A percentile compares a stretch with the other conserved stretches of the same genome.
phyloP scores from a whole-genome alignment of 1,140 invertebrate species.

The Diorhabda elongata region DNA sequence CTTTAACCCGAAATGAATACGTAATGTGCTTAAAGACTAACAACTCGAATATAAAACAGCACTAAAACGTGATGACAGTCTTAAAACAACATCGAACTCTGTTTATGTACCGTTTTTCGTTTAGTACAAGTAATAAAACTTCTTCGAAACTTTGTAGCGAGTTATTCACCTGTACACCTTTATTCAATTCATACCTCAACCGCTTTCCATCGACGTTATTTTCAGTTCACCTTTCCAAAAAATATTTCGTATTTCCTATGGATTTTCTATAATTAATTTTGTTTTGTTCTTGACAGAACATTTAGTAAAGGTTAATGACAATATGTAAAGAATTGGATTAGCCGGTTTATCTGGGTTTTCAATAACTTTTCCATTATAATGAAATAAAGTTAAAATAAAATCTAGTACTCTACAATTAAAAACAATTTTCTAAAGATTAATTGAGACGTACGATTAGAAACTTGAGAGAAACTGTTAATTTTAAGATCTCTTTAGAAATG shows the following conservation, averaged over 20 bases:
- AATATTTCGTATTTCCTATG: not conserved
- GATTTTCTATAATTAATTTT: too few relatives aligned
- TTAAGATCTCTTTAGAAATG: too few relatives aligned
- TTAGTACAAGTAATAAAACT: not conserved
- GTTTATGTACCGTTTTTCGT: slow-evolving; percentile 2
- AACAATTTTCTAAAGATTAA: too few relatives aligned
- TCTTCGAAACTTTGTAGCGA: not conserved
- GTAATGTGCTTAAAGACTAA: not conserved
- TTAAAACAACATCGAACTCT: not conserved
- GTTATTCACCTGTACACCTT: not conserved
- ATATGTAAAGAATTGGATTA: too few relatives aligned
- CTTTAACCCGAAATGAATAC: not conserved
- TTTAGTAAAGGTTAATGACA: too few relatives aligned
- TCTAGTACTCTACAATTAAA: too few relatives aligned
- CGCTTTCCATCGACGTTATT: not conserved
- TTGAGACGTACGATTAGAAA: too few relatives aligned
- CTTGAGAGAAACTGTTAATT: too few relatives aligned
- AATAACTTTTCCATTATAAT: too few relatives aligned
- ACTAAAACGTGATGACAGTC: not conserved
- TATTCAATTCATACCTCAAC: slow-evolving; percentile 1
- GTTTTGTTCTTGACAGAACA: too few relatives aligned
- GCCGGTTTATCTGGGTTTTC: too few relatives aligned
- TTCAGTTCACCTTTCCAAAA: not conserved
- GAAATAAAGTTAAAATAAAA: too few relatives aligned
- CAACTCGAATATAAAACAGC: not conserved